Conservation (phyloP, 1,140 invertebrate genomes). For the Drosophila pandora region DNA sequence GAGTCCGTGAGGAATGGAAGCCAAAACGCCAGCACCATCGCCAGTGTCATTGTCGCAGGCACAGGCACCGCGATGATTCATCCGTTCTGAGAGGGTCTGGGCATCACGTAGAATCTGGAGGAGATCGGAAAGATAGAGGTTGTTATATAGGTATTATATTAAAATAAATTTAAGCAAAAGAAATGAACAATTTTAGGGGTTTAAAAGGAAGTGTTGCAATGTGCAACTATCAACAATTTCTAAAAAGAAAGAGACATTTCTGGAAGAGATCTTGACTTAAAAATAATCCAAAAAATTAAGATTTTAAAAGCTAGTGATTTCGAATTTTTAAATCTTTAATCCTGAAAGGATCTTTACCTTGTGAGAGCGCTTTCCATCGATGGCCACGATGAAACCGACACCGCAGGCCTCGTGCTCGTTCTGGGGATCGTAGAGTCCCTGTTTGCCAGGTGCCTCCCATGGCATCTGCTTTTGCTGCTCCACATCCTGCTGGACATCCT, state of each 20-base stretch:
- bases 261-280: background rate
- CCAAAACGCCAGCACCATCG: slow-evolving; percentile 98
- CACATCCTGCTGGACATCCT: slow-evolving; percentile 29
- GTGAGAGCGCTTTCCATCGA: slow-evolving; percentile 96
- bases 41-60: slow-evolving; percentile 99
- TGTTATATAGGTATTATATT: background rate
- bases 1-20: slow-evolving; percentile 97
- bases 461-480: slow-evolving; percentile 83
- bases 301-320: too few relatives aligned
- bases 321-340: too few relatives aligned
- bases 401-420: slow-evolving; percentile 98
- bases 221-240: too few relatives aligned
- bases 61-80: slow-evolving; percentile 99
- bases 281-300: background rate
- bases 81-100: slow-evolving; percentile 95
- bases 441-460: slow-evolving; percentile 87
- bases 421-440: slow-evolving; percentile 97
- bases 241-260: too few relatives aligned
- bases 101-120: slow-evolving; percentile 97
- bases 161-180: background rate
- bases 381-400: slow-evolving; percentile 99
- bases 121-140: slow-evolving; percentile 2
- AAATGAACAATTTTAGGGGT: background rate
- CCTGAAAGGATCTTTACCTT: slow-evolving; percentile 87
- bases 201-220: too few relatives aligned